Evolutionary conservation across 2,797 vertebrate species (phyloP), one percentile per base, ranked within the genome.

Genomic region (Acanthopagrus latus): DNA sequence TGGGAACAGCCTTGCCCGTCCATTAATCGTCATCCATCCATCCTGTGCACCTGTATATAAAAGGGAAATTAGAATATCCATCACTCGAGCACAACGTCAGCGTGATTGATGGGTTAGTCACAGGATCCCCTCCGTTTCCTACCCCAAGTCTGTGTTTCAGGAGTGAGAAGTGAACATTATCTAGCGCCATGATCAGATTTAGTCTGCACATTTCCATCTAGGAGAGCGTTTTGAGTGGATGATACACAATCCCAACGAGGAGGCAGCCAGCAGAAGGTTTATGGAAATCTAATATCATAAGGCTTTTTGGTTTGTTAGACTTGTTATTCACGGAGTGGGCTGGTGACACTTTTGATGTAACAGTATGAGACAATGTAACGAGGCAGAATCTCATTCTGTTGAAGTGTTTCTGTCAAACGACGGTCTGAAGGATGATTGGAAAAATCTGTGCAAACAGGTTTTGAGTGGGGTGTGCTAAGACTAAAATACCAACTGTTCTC

Each of bases 31-130:
- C 93, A 94, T 86, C 86, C 90, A 91, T 91, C 92, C 89, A 82
- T 94, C 92, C 91, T 69, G 79, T 77, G 84, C 87, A 94, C 92
- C 93, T 94, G 94, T 93, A 92, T 93, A 93, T 93, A 92, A 92
- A 92, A 89, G 91, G 89, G 91, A 94, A 92, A 94, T 94, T 93
- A 92, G 89, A 93, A 94, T 93, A 94, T 94, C 93, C 93, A 95
- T 94, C 93, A 93, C 91, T 90, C 60, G 85, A 84, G 85, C 82
- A 17, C 86, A 80, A 89, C 80, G 91, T 93, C 91, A 91, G 86
- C 7, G 16, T 94, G 93, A 95, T 94, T 94, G 93, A 95, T 95
- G 94, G 87, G 81, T 93, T 88, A 91, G 88, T 94, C 93, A 91
- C 87, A 80, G 89, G 88, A 92, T 92, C 91, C 86, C 90, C 89